Conservation (phyloP, 2,113 vertebrate genomes). For the Carlito syrichta region DNA sequence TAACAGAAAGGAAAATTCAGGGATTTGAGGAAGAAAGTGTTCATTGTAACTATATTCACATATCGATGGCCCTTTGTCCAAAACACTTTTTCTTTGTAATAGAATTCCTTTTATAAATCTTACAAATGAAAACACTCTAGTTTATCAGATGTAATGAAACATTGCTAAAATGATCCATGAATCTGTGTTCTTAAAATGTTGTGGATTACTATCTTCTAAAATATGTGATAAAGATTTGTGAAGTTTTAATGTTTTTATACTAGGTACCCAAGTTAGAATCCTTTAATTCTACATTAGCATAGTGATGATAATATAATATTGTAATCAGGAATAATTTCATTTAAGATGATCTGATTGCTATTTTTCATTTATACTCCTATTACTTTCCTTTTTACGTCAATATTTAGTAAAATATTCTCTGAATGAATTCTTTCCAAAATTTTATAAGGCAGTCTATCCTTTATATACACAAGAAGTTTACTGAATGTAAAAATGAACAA, state of each 20-base stretch:
- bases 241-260: not conserved
- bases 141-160: slow-evolving; percentile 20
- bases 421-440: slow-evolving; percentile 54
- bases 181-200: slow-evolving; percentile 14
- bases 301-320: slow-evolving; percentile 52
- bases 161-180: not conserved
- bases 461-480: slow-evolving; percentile 69
- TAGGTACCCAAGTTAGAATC: not conserved
- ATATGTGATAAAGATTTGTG: not conserved
- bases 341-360: slow-evolving; percentile 57
- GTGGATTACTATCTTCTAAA: slow-evolving; percentile 48
- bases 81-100: not conserved
- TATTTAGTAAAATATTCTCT: slow-evolving; percentile 64
- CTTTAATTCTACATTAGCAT: slow-evolving; percentile 47
- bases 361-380: slow-evolving; percentile 54
- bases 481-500: slow-evolving; percentile 73
- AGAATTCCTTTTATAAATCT: slow-evolving; percentile 36
- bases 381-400: slow-evolving; percentile 66
- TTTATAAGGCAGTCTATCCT: slow-evolving; percentile 57
- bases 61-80: not conserved
- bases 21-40: not conserved
- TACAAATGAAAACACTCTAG: not conserved
- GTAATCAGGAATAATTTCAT: slow-evolving; percentile 26
- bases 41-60: not conserved
- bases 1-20: not conserved